These are phyloP conservation scores for Oreochromis spilurus DNA, from an alignment of 2,113 vertebrate genomes.

Conservation along the genomic window DNA sequence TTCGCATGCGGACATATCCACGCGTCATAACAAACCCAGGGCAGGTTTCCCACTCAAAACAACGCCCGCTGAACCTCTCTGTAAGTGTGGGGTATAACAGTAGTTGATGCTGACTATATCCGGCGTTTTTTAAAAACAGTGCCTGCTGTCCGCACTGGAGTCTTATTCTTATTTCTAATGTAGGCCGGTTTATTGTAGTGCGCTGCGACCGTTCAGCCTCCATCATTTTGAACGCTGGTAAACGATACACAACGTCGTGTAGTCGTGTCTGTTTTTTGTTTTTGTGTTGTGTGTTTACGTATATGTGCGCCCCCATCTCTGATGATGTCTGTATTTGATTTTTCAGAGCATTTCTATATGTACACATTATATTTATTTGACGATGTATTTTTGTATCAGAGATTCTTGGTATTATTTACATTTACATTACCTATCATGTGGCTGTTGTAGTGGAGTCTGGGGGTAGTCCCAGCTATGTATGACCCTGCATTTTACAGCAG, in stretches of 20 bases:
- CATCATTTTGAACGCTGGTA: conserved; percentile 34
- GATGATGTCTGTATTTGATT: background rate
- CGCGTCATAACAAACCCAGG: conserved; percentile 52
- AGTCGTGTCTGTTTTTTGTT: background rate
- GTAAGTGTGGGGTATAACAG: background rate
- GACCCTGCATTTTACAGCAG: conserved; percentile 22
- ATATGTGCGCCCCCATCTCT: background rate
- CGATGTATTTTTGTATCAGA: background rate
- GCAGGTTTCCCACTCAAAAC: conserved; percentile 20
- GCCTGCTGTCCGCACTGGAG: background rate
- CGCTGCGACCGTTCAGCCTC: conserved; percentile 10
- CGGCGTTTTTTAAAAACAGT: background rate
- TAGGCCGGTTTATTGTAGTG: conserved; percentile 50
- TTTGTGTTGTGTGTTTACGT: background rate
- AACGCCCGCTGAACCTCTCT: background rate
- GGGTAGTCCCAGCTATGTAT: conserved; percentile 26
- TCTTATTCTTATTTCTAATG: conserved; percentile 23
- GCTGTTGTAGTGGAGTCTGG: background rate
- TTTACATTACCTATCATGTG: background rate
- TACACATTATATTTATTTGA: background rate
- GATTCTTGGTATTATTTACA: background rate
- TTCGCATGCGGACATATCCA: conserved; percentile 34
- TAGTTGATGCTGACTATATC: background rate
- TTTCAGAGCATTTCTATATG: background rate
- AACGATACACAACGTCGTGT: background rate